Conservation (phyloP, 1,140 invertebrate genomes). For the Cotesia typhae region DNA sequence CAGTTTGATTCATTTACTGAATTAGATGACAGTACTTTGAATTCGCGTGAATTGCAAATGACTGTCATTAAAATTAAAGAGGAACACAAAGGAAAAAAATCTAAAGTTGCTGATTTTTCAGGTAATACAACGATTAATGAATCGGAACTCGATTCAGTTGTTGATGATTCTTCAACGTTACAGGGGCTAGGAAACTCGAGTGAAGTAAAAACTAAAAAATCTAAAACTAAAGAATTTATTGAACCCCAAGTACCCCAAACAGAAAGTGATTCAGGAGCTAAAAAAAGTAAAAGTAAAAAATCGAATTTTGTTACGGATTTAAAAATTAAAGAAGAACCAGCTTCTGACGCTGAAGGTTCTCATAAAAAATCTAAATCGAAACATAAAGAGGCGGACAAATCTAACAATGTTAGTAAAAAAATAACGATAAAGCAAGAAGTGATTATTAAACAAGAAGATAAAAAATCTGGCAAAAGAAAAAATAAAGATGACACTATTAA, state of each 20-base stretch:
- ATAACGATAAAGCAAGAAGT: conserved; percentile 5
- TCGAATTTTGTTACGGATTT: conserved; percentile 13
- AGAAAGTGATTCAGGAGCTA: not conserved
- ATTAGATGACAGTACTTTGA: too few species aligned
- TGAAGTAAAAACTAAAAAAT: too few species aligned
- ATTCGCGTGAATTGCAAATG: too few species aligned
- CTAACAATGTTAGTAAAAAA: conserved; percentile 5
- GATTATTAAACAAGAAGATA: not conserved
- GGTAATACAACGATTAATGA: too few species aligned
- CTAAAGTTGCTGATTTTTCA: not conserved
- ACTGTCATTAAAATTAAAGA: not conserved
- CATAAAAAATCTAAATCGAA: conserved; percentile 6
- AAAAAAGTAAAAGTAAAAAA: conserved; percentile 31
- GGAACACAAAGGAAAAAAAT: conserved; percentile 16
- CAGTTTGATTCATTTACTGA: too few species aligned
- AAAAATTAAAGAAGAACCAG: conserved; percentile 36
- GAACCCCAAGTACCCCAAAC: not conserved
- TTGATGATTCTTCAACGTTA: conserved; percentile 17
- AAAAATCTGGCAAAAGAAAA: not conserved
- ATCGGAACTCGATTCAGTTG: conserved; percentile 25
- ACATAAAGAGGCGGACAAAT: conserved; percentile 5
- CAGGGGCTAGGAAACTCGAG: too few species aligned
- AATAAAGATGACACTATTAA: not conserved
- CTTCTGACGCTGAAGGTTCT: conserved; percentile 27
- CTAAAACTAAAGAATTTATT: conserved; percentile 8